Base-by-base conservation (phyloP, 1,140 invertebrate species). In the Acromyrmex echinatior region DNA sequence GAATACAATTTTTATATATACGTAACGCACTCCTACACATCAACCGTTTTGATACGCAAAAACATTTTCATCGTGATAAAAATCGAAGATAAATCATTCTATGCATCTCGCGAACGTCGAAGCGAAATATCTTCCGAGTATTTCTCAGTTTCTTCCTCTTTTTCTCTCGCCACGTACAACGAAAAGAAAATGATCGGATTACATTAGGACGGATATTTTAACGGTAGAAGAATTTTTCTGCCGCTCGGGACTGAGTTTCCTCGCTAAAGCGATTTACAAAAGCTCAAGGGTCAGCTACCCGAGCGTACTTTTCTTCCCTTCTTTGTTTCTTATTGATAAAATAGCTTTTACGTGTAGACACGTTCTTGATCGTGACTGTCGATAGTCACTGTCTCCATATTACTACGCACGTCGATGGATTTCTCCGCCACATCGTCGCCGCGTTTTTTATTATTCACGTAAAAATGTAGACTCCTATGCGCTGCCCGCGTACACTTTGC, bases 201-300 rank as follows among this genome's bases (percentile, higher is more conserved):
- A 49, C 71, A 49, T 87, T 88, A 63, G 68, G 49, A 14, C 7
- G 51, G 45, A 58, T 28, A 63, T 60, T 25, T 77, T 45, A 14
- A 25, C 25, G 70, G 5, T 9, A 21, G n/a, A 39, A 16, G 35
- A 56, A 49, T 31, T 25, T 28, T 53, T 71, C 53, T 21, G 25
- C 49, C 35, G n/a, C 35, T 53, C 14, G 12, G 49, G 4, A 77
- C 71, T 10, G 70, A 31, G 73, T 21, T 39, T 45, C 31, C n/a
- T 28, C 1, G 81, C 35, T 45, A 66, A 78, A 78, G 66, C 73
- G 65, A 86, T 89, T 89, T 88, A 68, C 60, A 89, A 49, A 53
- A 84, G 62, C 70, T 85, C 12, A 63, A 60, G 58, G 56, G 62
- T 39, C 71, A 35, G 56, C 18, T 51, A 12, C 25, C 60, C 16